These are phyloP conservation scores for Monochamus alternatus DNA, from an alignment of 2,888 invertebrate genomes.

Conservation along the genomic window DNA sequence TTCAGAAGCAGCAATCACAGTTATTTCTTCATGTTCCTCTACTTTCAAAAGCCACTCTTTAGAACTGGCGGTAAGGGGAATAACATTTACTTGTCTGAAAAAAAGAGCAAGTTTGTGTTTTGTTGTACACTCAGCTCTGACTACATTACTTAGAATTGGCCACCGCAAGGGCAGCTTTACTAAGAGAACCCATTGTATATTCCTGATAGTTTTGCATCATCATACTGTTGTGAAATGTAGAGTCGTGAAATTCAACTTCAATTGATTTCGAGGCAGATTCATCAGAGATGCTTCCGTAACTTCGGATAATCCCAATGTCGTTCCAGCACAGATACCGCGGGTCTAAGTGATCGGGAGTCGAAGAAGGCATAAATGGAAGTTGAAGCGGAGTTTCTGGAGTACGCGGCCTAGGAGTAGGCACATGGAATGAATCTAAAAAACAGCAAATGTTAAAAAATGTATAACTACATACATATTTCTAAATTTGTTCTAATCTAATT, in stretches of 20 bases:
- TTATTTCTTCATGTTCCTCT: constrained; percentile 85
- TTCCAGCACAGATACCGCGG: constrained; percentile 88
- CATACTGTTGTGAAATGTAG: constrained; percentile 89
- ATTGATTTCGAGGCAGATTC: constrained; percentile 78
- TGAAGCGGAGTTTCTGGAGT: constrained; percentile 78
- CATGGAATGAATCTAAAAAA: constrained; percentile 59
- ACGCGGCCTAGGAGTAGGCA: constrained; percentile 64
- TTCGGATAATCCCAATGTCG: constrained; percentile 90
- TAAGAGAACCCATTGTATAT: constrained; percentile 92
- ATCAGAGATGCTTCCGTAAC: constrained; percentile 83
- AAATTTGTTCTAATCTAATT: too few species aligned
- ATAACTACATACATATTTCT: too few species aligned
- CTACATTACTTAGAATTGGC: constrained; percentile 78
- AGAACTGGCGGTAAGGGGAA: constrained; percentile 82
- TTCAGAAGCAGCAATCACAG: constrained; percentile 79
- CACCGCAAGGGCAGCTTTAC: constrained; percentile 84
- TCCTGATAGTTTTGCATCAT: constrained; percentile 89
- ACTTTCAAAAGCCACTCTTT: constrained; percentile 91
- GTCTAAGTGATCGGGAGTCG: constrained; percentile 88
- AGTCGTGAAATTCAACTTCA: constrained; percentile 97
- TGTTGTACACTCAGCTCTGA: not conserved
- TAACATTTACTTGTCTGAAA: constrained; percentile 81
- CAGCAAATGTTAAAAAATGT: not conserved
- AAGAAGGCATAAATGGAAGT: constrained; percentile 91
- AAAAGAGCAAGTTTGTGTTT: not conserved